A percentile compares a stretch with the other conserved stretches of the same genome.
Conservation (phyloP, 1,140 invertebrate species). For the Heliothis subflexa region DNA sequence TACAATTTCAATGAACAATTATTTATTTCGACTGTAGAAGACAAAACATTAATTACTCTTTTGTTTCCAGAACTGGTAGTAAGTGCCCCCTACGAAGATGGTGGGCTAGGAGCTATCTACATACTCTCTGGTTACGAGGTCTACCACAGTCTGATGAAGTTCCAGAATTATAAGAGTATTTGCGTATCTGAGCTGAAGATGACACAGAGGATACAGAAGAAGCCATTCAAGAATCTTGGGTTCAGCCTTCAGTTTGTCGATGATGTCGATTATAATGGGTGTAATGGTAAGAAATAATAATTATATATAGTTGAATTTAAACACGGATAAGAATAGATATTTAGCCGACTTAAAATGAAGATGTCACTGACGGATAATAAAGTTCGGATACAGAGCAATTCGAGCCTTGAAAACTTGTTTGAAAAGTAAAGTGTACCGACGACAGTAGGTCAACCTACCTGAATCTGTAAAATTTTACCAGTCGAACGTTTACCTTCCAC, state of each 20-base stretch:
- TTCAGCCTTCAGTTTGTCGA: conserved; percentile 61
- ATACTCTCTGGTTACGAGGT: conserved; percentile 65
- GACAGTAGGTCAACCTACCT: no score
- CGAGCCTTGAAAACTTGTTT: no score
- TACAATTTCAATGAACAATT: no score
- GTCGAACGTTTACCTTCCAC: no score
- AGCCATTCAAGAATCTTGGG: conserved; percentile 56
- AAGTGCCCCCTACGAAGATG: conserved; percentile 70
- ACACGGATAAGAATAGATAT: neutral
- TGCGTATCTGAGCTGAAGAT: conserved; percentile 52
- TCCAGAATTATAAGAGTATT: conserved; percentile 29
- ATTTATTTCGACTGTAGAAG: no score
- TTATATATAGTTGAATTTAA: neutral
- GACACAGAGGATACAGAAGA: conserved; percentile 59
- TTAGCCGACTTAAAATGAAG: no score
- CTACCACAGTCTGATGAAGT: conserved; percentile 40
- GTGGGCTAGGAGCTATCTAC: conserved; percentile 63
- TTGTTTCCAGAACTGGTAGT: conserved; percentile 68
- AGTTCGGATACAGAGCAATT: no score
- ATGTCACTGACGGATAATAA: no score
- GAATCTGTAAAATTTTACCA: no score
- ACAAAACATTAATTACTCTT: neutral
- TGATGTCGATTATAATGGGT: conserved; percentile 60
- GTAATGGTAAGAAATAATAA: conserved; percentile 58
- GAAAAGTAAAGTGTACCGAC: no score